Conservation (phyloP, 2,888 invertebrate species). For the Lithophane ornitopus region DNA sequence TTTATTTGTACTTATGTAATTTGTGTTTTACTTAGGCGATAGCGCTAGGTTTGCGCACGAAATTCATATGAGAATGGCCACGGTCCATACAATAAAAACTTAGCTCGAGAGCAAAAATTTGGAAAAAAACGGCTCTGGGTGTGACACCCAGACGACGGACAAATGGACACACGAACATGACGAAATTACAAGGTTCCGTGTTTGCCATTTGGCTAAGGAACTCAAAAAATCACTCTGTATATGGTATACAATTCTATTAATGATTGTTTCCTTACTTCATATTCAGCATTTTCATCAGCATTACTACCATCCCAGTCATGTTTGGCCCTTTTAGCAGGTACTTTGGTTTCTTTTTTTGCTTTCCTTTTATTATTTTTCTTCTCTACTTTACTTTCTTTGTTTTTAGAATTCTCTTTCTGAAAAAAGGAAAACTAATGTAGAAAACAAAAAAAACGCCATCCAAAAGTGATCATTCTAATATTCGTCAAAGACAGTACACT, state of each 20-base stretch:
- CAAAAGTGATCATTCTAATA: not conserved
- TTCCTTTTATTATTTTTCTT: conserved; percentile 80
- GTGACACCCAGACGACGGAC: not conserved
- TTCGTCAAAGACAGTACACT: not conserved
- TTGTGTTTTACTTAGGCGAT: too few species aligned
- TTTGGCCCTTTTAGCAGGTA: conserved; percentile 79
- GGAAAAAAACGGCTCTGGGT: too few species aligned
- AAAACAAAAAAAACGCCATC: not conserved
- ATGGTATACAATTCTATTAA: not conserved
- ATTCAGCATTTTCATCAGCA: conserved; percentile 91
- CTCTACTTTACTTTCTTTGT: conserved; percentile 70
- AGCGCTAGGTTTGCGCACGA: too few species aligned
- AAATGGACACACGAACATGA: not conserved
- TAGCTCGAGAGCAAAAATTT: too few species aligned
- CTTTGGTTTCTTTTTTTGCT: conserved; percentile 75
- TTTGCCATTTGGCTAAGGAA: not conserved
- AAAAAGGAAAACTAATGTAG: conserved; percentile 34
- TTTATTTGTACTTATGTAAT: too few species aligned
- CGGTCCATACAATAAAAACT: too few species aligned
- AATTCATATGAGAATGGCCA: too few species aligned
- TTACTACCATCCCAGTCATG: conserved; percentile 83
- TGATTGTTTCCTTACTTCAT: conserved; percentile 85
- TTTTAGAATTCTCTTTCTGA: conserved; percentile 84
- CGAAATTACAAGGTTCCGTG: not conserved
- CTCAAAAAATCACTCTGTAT: not conserved